Conservation (phyloP, 2,113 vertebrate genomes). For the Scomber japonicus region DNA sequence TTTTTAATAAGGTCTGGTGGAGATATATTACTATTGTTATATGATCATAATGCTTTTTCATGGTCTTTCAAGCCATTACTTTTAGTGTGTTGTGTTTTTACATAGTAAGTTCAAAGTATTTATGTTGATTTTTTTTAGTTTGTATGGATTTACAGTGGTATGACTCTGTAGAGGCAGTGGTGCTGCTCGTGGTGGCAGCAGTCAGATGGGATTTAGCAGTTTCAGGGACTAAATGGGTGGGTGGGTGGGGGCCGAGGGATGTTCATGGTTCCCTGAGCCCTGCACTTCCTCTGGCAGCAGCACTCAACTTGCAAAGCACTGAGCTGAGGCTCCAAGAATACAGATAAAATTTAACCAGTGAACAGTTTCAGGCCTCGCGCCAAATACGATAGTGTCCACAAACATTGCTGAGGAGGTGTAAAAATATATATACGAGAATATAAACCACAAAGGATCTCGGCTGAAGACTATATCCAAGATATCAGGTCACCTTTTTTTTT, state of each 20-base stretch:
- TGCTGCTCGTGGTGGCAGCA: conserved; percentile 35
- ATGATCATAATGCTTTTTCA: conserved; percentile 66
- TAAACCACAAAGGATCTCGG: conserved; percentile 61
- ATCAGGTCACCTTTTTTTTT: conserved; percentile 80
- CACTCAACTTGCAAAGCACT: conserved; percentile 68
- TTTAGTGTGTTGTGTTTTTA: conserved; percentile 67
- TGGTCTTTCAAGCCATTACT: conserved; percentile 61
- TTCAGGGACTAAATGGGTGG: conserved; percentile 51
- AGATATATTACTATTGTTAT: conserved; percentile 75
- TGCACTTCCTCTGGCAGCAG: conserved; percentile 72
- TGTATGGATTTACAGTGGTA: conserved; percentile 59
- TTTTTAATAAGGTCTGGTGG: conserved; percentile 68
- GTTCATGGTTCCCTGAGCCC: conserved; percentile 76
- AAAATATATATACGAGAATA: conserved; percentile 72
- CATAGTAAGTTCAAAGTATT: conserved; percentile 71
- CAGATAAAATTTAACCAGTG: conserved; percentile 75
- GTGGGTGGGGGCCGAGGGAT: conserved; percentile 42
- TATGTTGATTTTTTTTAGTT: conserved; percentile 63
- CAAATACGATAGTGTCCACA: conserved; percentile 64
- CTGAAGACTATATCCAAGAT: conserved; percentile 76
- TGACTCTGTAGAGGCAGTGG: conserved; percentile 42
- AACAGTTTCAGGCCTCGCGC: conserved; percentile 64
- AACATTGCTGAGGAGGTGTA: conserved; percentile 79
- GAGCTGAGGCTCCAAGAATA: conserved; percentile 73
- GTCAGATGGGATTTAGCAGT: conserved; percentile 64